phyloP scores from a whole-genome alignment of 2,113 vertebrate genomes.

The Coturnix japonica region DNA sequence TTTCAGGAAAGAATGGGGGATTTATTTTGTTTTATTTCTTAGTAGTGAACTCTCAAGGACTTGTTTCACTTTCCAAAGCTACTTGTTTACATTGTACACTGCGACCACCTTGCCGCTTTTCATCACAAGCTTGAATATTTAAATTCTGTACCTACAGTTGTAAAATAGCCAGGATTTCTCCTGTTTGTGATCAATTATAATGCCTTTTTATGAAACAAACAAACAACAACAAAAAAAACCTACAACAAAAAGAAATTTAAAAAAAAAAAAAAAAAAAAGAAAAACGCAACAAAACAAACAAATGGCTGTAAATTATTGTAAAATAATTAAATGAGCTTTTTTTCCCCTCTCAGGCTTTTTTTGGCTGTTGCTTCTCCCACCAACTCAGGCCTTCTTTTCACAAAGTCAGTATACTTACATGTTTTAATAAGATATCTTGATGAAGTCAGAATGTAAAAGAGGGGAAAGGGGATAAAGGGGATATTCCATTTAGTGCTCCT shows the following conservation, averaged over 20 bases:
- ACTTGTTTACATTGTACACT: constrained; percentile 96
- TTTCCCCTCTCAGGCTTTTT: constrained; percentile 88
- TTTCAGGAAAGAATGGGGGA: constrained; percentile 81
- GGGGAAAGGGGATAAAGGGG: constrained; percentile 86
- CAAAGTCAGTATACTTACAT: constrained; percentile 75
- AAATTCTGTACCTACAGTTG: constrained; percentile 92
- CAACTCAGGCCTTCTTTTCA: constrained; percentile 93
- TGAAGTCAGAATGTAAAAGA: constrained; percentile 89
- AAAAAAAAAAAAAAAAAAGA: not conserved
- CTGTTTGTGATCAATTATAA: constrained; percentile 86
- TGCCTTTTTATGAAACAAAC: constrained; percentile 82
- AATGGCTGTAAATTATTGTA: constrained; percentile 98
- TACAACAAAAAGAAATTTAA: not conserved
- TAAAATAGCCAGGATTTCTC: constrained; percentile 87
- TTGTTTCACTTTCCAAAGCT: constrained; percentile 95
- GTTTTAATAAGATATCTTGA: constrained; percentile 82
- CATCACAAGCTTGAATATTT: constrained; percentile 98
- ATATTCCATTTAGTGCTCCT: constrained; percentile 78
- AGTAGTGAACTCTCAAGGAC: constrained; percentile 86
- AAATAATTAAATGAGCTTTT: constrained; percentile 93
- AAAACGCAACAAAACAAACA: not conserved
- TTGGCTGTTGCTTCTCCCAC: constrained; percentile 90
- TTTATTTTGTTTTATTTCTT: constrained; percentile 75
- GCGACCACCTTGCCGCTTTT: constrained; percentile 89
- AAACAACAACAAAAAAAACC: not conserved